Conservation (phyloP, 2,113 vertebrate species). For the Climacteris rufus region DNA sequence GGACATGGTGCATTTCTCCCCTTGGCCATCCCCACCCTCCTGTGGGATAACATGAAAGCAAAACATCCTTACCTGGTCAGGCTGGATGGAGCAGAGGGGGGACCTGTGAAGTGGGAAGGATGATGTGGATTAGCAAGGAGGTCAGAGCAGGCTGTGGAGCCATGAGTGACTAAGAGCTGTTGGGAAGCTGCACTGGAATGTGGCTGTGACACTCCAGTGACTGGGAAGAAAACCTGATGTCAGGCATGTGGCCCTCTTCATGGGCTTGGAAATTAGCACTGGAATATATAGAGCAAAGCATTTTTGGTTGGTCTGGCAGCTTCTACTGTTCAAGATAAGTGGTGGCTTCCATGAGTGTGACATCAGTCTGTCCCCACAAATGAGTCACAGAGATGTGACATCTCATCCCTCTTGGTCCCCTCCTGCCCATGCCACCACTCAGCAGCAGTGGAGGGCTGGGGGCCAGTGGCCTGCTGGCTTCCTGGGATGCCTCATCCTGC, state of each 20-base stretch:
- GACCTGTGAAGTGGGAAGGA: conserved; percentile 15
- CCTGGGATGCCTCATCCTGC: neutral
- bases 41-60: neutral
- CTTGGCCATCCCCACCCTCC: neutral
- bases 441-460: neutral
- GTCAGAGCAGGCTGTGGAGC: neutral
- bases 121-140: neutral
- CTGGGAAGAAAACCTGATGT: neutral
- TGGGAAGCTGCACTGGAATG: neutral
- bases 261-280: neutral
- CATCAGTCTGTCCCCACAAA: neutral
- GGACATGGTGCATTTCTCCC: neutral
- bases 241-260: accelerated
- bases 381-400: accelerated
- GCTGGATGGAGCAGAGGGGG: neutral
- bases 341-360: neutral
- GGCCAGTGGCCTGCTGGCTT: accelerated
- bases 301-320: neutral
- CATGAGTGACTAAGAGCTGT: neutral
- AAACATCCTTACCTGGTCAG: conserved; percentile 39
- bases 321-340: neutral
- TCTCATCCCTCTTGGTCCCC: neutral
- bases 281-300: neutral
- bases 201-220: neutral
- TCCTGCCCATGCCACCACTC: neutral